phyloP scores from a whole-genome alignment of 1,140 invertebrate genomes.

The Leptoteleia sp. region DNA sequence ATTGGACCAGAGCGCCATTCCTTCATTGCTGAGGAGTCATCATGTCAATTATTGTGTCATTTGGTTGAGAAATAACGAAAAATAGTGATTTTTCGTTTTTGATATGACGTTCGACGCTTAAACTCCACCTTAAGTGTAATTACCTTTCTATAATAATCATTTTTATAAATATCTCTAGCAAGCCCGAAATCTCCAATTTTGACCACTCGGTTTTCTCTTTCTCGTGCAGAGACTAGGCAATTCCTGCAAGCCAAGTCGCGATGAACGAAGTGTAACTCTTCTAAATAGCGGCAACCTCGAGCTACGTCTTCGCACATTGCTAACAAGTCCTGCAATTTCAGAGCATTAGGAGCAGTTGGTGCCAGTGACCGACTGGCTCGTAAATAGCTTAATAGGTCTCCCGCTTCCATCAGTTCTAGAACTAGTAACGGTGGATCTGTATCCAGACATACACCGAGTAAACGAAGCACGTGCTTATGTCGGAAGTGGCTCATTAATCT shows the following conservation, averaged over 20 bases:
- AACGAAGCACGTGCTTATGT: constrained; percentile 95
- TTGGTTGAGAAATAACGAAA: no score
- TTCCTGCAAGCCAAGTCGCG: constrained; percentile 97
- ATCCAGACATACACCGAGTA: constrained; percentile 96
- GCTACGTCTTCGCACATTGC: constrained; percentile 97
- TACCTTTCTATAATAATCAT: constrained; percentile 97
- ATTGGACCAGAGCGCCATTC: no score
- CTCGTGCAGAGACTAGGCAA: constrained; percentile 91
- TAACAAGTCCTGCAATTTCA: constrained; percentile 91
- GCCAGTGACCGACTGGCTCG: constrained; percentile 86
- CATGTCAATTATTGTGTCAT: no score
- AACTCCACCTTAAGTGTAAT: no score
- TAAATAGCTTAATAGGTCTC: constrained; percentile 95
- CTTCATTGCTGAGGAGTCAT: no score
- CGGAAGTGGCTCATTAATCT: constrained; percentile 98
- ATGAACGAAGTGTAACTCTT: constrained; percentile 98
- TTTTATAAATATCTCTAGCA: constrained; percentile 96
- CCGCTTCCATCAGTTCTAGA: constrained; percentile 98
- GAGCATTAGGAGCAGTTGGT: constrained; percentile 78
- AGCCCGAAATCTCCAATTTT: constrained; percentile 99
- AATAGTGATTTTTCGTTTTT: no score
- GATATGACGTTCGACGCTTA: no score
- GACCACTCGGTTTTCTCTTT: constrained; percentile 88
- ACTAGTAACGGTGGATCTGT: constrained; percentile 96
- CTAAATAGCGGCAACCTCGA: constrained; percentile 94